Conservation (phyloP, 2,113 vertebrate genomes). For the Dipodomys stephensi region DNA sequence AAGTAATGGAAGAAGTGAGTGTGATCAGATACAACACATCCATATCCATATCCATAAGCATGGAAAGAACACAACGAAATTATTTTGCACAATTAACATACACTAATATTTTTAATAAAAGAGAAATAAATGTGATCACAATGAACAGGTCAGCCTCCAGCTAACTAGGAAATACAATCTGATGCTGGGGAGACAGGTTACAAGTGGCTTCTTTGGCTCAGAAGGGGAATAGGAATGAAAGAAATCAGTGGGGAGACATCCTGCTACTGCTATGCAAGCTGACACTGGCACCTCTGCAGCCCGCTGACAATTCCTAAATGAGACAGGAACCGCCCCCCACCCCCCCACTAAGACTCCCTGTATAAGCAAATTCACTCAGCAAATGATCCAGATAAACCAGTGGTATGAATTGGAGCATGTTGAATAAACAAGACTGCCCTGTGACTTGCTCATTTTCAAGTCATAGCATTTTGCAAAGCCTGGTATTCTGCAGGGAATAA, state of each 20-base stretch:
- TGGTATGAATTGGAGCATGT: constrained; percentile 36
- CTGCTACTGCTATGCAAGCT: constrained; percentile 63
- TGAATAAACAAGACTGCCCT: constrained; percentile 71
- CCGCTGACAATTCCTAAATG: constrained; percentile 25
- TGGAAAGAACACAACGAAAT: no score
- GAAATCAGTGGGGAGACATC: constrained; percentile 46
- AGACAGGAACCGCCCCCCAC: not conserved
- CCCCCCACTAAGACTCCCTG: not conserved
- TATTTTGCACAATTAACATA: no score
- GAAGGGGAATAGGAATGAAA: constrained; percentile 55
- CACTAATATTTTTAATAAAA: no score
- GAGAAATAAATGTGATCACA: not conserved
- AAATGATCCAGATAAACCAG: constrained; percentile 62
- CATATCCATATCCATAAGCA: no score
- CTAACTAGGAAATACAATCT: not conserved
- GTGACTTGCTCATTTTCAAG: constrained; percentile 70
- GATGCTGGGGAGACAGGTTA: not conserved
- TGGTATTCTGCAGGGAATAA: constrained; percentile 61
- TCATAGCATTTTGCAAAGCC: constrained; percentile 58
- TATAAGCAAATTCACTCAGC: constrained; percentile 58
- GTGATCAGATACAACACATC: no score
- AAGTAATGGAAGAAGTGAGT: no score
- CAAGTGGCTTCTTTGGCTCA: constrained; percentile 61
- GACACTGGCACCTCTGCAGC: constrained; percentile 47
- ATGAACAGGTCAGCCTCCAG: not conserved